Percentiles rank a stretch among this genome's conserved stretches.
phyloP scores from a whole-genome alignment of 2,797 vertebrate genomes.

The Sebastolobus altivelis region DNA sequence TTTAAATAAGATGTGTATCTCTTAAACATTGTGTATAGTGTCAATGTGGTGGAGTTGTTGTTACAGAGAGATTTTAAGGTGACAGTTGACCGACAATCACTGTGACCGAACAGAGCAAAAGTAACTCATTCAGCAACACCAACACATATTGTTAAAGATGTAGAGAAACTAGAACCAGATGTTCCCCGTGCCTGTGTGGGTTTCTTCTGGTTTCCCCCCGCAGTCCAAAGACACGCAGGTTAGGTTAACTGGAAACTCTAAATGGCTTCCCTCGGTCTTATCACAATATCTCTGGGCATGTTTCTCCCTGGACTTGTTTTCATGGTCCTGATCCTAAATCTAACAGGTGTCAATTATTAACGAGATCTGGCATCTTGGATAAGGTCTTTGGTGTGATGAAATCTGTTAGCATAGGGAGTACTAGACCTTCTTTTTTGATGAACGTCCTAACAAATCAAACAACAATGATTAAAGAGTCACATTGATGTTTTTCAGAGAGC shows the following conservation, averaged over 20 bases:
- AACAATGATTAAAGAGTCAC: not conserved
- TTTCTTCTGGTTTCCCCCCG: not conserved
- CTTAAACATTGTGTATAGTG: slow-evolving; percentile 6
- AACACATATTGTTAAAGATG: not conserved
- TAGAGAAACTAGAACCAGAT: not conserved
- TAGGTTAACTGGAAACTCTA: not conserved
- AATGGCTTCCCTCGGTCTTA: not conserved
- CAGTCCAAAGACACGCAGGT: not conserved
- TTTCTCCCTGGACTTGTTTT: slow-evolving; percentile 12
- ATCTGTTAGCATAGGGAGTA: not conserved
- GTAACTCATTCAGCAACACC: not conserved
- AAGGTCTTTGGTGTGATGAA: not conserved
- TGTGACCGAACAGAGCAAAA: not conserved
- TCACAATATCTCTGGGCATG: not conserved
- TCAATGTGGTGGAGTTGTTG: not conserved
- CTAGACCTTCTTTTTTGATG: not conserved
- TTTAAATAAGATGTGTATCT: not conserved
- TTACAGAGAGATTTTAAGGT: not conserved
- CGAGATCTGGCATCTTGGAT: slow-evolving; percentile 9
- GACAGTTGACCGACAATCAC: slow-evolving; percentile 2
- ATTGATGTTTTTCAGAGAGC: not conserved
- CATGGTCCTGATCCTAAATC: not conserved
- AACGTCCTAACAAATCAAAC: not conserved
- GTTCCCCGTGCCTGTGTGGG: not conserved
- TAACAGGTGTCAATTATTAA: slow-evolving; percentile 1